Percentiles rank a stretch among this genome's conserved stretches.
Conservation (phyloP, 1,140 invertebrate genomes). For the Habropoda laboriosa region DNA sequence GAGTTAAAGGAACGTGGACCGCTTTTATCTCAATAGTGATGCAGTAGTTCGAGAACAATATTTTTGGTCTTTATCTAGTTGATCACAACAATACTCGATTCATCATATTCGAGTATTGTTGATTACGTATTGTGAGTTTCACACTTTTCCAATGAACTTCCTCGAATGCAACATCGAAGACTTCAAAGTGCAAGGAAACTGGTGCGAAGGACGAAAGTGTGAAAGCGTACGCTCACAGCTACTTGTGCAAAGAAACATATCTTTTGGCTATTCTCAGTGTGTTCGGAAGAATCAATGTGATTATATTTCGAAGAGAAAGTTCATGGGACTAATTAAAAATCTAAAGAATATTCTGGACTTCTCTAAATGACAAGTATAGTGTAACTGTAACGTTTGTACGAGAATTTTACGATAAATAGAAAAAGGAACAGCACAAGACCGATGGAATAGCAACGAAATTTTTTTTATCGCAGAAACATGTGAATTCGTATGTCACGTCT, state of each 20-base stretch:
- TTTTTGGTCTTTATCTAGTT: slow-evolving; percentile 25
- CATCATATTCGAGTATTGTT: slow-evolving; percentile 11
- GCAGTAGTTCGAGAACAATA: slow-evolving; percentile 48
- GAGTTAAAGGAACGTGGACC: slow-evolving; percentile 59
- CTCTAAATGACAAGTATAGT: slow-evolving; percentile 1
- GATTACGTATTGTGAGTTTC: neutral
- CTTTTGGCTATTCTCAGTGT: neutral
- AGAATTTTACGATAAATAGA: slow-evolving; percentile 21
- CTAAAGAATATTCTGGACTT: slow-evolving; percentile 19
- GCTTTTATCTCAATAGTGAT: slow-evolving; percentile 58
- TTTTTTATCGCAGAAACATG: slow-evolving; percentile 42
- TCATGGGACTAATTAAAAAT: neutral
- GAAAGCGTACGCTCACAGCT: slow-evolving; percentile 49
- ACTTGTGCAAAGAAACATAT: slow-evolving; percentile 37
- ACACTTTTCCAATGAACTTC: slow-evolving; percentile 4
- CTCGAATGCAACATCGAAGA: slow-evolving; percentile 18
- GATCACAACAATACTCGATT: slow-evolving; percentile 40
- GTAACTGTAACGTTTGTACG: neutral
- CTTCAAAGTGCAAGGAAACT: slow-evolving; percentile 27
- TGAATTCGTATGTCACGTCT: slow-evolving; percentile 47
- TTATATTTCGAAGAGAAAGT: neutral
- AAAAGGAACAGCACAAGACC: slow-evolving; percentile 6
- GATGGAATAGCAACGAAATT: slow-evolving; percentile 21
- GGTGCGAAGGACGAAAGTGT: slow-evolving; percentile 51
- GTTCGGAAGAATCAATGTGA: neutral